Percentiles rank a stretch among this genome's conserved stretches.
These are phyloP conservation scores for Zenarchopterus dispar DNA, from an alignment of 2,797 vertebrate species.

Conservation along the genomic window DNA sequence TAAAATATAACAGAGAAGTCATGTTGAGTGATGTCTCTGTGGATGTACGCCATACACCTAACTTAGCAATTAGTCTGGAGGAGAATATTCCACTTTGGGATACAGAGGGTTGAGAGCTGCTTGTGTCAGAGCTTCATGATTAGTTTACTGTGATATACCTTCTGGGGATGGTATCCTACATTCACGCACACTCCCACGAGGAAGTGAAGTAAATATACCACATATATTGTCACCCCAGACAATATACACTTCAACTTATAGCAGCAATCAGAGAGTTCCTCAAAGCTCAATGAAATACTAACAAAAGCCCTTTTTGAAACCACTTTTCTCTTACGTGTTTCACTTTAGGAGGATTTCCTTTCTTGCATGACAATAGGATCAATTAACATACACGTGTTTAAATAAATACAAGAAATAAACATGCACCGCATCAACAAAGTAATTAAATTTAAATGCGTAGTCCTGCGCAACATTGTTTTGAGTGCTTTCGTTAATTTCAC, in stretches of 20 bases:
- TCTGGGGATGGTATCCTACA: slow-evolving; percentile 63
- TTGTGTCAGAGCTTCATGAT: slow-evolving; percentile 71
- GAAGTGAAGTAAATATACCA: slow-evolving; percentile 80
- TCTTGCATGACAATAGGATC: slow-evolving; percentile 9
- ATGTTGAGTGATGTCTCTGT: slow-evolving; percentile 66
- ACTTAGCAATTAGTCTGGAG: slow-evolving; percentile 66
- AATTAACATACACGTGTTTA: slow-evolving; percentile 26
- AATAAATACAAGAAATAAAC: slow-evolving; percentile 7
- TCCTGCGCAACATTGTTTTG: slow-evolving; percentile 63
- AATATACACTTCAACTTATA: slow-evolving; percentile 73
- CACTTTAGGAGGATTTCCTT: background rate
- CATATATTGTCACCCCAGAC: slow-evolving; percentile 79
- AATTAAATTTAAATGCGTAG: slow-evolving; percentile 58
- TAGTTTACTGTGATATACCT: slow-evolving; percentile 74
- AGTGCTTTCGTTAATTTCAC: slow-evolving; percentile 70
- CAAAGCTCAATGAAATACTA: slow-evolving; percentile 63
- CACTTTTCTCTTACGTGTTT: slow-evolving; percentile 18
- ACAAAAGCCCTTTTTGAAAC: slow-evolving; percentile 45
- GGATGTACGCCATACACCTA: slow-evolving; percentile 57
- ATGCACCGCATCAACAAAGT: background rate
- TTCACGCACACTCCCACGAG: slow-evolving; percentile 69
- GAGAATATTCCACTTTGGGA: slow-evolving; percentile 62
- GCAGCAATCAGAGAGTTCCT: slow-evolving; percentile 50
- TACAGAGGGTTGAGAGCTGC: slow-evolving; percentile 57
- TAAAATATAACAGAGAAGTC: slow-evolving; percentile 52